Base-by-base conservation (phyloP, 2,797 vertebrate genomes). In the Aphelocoma californica region DNA sequence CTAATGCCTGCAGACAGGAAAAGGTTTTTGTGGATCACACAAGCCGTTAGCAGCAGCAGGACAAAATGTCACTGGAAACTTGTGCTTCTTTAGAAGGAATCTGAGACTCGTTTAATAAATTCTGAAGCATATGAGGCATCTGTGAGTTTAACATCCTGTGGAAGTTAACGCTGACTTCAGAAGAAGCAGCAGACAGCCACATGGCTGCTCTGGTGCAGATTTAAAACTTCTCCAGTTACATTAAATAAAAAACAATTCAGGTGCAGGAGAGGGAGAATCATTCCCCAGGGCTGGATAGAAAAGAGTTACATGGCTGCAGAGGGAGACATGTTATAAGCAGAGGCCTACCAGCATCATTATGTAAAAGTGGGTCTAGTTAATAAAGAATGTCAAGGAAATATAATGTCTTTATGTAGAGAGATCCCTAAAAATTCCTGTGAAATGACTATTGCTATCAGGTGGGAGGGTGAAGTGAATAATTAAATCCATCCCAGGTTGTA, bases 1-100 rank as follows among this genome's bases (percentile, higher is more conserved):
- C 98, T 95, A 97, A 95, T 86, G 97, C 93, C 98, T 98, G 57
- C 74, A 95, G 95, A 74, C 42, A 53, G 69, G 53, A 82, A 82
- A 56, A 36, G 48, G 42, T 32, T 89, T 92, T 74, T 51, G 65
- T 66, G 87, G 87, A 84, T 91, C 92, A 73, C 70, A 81, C 77
- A 64, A 90, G 72, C 83, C 18, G 8, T 90, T 84, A 42, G 51
- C 62, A 45, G 57, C 73, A 82, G 60, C 61, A 47, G 80, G 90
- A 93, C 87, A 72, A 91, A 96, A 91, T 94, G 81, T 90, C 93
- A 92, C 67, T 92, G 84, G 71, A 82, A 93, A 65, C 47, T 87
- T 84, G 24, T 53, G 50, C 93, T 89, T 44, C 88, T 95, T 94
- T 57, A 88, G 81, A 69, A 87, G 86, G 66, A 90, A 81, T 93